Evolutionary conservation across 2,888 invertebrate genomes (phyloP), one percentile per base, ranked within the genome.

Genomic region (Drosophila demipolita): DNA sequence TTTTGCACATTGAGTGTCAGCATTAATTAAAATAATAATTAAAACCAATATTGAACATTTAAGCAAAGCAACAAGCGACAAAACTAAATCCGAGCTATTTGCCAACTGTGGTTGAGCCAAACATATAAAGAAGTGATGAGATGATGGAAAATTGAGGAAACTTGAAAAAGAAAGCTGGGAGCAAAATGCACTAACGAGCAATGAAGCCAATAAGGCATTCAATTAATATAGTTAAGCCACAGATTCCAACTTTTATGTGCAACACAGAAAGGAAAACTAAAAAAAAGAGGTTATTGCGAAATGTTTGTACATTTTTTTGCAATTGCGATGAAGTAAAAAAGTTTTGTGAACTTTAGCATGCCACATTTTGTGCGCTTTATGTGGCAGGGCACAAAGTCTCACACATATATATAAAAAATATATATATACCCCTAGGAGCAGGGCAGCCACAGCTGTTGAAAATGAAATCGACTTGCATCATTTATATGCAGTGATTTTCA

Each of bases 401-500:
- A 52, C 9, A 57, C 7, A 29, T 11, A 36, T 23, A 29, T 15
- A 33, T 20, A 20, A n/a, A 17, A 20, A 29, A 58, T 50, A 58
- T 58, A 57, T 20, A 12, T 12, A 9, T 40, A 4, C 11, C 9
- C 15, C 17, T 40, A 3, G 12, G 7, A 45, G 23, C 8, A 15
- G 15, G 8, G 45, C 23, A 73, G 67, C 62, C 71, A 74, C 74
- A 87, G 67, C 71, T 89, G 81, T 84, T 84, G 59, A 79, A 84
- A 89, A 84, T 84, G 73, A 81, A 87, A 89, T 89, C 75, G 85
- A 72, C 85, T 89, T 87, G 82, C 85, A 85, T 85, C 89, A 89
- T 87, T 89, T 89, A 89, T 89, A 65, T 73, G 72, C 82, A 70
- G 85, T 79, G 82, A 78, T 84, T 88, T 83, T 67, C 71, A 60